phyloP scores from a whole-genome alignment of 2,113 vertebrate species.

The human region GRCh38 chr2:9150001-9150500 shows the following conservation, averaged over 20 bases:
- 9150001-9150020: neutral
- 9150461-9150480: neutral
- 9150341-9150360: too few relatives aligned
- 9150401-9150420: neutral
- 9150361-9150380: too few relatives aligned
- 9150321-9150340: too few relatives aligned
- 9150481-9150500: neutral
- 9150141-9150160: too few relatives aligned
- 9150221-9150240: too few relatives aligned
- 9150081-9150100: neutral
- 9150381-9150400: neutral
- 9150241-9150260: fast-evolving
- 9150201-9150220: fast-evolving
- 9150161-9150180: neutral
- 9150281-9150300: too few relatives aligned
- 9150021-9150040: fast-evolving
- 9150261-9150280: neutral
- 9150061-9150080: neutral
- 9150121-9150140: neutral
- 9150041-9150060: fast-evolving
- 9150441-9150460: neutral
- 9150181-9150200: fast-evolving
- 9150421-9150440: too few relatives aligned
- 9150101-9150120: neutral
- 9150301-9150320: neutral